phyloP scores from a whole-genome alignment of 2,797 vertebrate species.

The Takifugu rubripes region DNA sequence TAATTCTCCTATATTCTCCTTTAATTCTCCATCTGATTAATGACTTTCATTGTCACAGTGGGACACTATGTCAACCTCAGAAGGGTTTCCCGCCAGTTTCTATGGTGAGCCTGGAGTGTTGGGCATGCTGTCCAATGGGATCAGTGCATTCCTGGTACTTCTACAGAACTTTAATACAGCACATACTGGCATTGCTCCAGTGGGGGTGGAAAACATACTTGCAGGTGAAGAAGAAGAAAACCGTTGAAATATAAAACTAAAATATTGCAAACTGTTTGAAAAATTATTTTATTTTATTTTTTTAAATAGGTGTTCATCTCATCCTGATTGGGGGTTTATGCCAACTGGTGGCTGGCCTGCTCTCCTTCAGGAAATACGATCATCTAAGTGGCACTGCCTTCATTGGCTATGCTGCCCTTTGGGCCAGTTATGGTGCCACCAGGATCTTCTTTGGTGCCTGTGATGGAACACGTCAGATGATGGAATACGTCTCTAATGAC shows the following conservation, averaged over 20 bases:
- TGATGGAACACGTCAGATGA: conserved; percentile 1
- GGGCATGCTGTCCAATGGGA: conserved; percentile 83
- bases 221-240: conserved; percentile 70
- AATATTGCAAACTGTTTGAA: no score
- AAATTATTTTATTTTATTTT: conserved; percentile 5
- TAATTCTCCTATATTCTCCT: neutral
- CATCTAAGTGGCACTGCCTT: conserved; percentile 84
- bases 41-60: conserved; percentile 11
- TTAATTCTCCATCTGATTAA: neutral
- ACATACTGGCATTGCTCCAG: conserved; percentile 61
- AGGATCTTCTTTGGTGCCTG: conserved; percentile 73
- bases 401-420: conserved; percentile 86
- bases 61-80: conserved; percentile 62
- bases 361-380: conserved; percentile 87
- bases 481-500: conserved; percentile 12
- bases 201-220: conserved; percentile 79
- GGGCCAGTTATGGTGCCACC: conserved; percentile 85
- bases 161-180: conserved; percentile 81
- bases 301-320: conserved; percentile 81
- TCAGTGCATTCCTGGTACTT: conserved; percentile 85
- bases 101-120: conserved; percentile 86
- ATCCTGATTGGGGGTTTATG: conserved; percentile 84
- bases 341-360: conserved; percentile 84
- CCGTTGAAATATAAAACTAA: neutral
- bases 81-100: conserved; percentile 84